Evolutionary conservation across 1,140 invertebrate species (phyloP).

Genomic region (Drosophila grimshawi): DNA sequence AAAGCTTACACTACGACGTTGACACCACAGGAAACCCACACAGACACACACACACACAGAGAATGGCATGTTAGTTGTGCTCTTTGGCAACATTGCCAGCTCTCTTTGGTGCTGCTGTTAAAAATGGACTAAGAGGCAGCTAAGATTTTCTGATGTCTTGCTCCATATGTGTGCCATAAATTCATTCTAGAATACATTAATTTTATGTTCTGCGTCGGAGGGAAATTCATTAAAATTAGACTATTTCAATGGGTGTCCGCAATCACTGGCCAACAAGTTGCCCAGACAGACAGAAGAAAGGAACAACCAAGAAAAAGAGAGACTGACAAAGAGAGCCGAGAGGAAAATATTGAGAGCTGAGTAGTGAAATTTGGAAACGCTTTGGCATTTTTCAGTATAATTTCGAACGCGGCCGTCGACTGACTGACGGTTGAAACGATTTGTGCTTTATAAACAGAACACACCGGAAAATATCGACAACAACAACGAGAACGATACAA

Average conservation of each 20-base stretch:
- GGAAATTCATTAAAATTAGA: constrained; percentile 76
- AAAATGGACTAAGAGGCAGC: constrained; percentile 39
- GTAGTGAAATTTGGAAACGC: constrained; percentile 76
- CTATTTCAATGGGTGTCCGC: constrained; percentile 61
- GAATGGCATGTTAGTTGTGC: constrained; percentile 8
- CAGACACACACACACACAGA: constrained; percentile 8
- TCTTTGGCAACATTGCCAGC: constrained; percentile 55
- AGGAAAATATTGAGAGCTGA: constrained; percentile 48
- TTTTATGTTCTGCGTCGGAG: constrained; percentile 24
- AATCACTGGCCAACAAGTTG: constrained; percentile 61
- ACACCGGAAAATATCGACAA: constrained; percentile 48
- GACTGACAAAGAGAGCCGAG: constrained; percentile 27
- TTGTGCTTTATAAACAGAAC: constrained; percentile 44
- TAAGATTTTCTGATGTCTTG: constrained; percentile 11
- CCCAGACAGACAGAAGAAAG: constrained; percentile 18
- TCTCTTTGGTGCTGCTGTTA: constrained; percentile 56
- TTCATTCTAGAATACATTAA: constrained; percentile 34
- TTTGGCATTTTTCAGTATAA: constrained; percentile 77
- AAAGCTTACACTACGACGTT: constrained; percentile 12
- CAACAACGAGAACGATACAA: constrained; percentile 8
- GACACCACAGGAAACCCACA: background rate
- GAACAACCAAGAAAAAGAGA: constrained; percentile 4
- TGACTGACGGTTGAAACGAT: constrained; percentile 54
- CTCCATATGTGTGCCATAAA: constrained; percentile 45
- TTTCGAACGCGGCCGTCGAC: constrained; percentile 67